phyloP scores from a whole-genome alignment of 2,888 invertebrate genomes.

The Colostygia pectinataria region DNA sequence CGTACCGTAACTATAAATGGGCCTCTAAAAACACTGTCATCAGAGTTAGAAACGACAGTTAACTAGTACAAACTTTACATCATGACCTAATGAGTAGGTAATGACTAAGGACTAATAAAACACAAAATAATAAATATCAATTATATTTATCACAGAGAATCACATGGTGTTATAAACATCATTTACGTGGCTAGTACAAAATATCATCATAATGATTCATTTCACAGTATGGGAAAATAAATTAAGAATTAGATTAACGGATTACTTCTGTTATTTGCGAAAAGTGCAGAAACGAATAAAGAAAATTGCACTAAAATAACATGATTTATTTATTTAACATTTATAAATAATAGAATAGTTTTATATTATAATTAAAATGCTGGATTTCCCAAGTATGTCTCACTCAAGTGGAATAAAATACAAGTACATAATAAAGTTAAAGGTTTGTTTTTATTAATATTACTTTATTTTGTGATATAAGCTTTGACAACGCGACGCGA shows the following conservation, averaged over 20 bases:
- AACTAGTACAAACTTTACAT: too few relatives aligned
- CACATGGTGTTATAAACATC: conserved; percentile 82
- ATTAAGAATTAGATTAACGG: conserved; percentile 15
- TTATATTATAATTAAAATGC: conserved; percentile 1
- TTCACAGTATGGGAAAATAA: conserved; percentile 21
- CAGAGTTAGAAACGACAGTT: too few relatives aligned
- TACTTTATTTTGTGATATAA: too few relatives aligned
- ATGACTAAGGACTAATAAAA: conserved; percentile 52
- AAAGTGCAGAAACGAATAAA: conserved; percentile 35
- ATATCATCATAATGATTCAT: conserved; percentile 52
- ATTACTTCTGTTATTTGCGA: conserved; percentile 9
- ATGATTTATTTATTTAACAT: conserved; percentile 49
- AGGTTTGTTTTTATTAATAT: too few relatives aligned
- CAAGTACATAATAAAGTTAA: too few relatives aligned
- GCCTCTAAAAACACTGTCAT: too few relatives aligned
- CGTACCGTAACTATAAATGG: too few relatives aligned
- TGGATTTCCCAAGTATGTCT: background rate
- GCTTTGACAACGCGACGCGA: too few relatives aligned
- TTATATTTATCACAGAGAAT: conserved; percentile 83
- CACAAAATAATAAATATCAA: conserved; percentile 72
- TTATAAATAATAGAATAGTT: background rate
- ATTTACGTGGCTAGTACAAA: conserved; percentile 81
- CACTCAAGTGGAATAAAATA: background rate
- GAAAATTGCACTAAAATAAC: conserved; percentile 59
- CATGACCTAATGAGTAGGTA: too few relatives aligned